Evolutionary conservation across 2,113 vertebrate species (phyloP).

Genomic region (Ptilonorhynchus violaceus): DNA sequence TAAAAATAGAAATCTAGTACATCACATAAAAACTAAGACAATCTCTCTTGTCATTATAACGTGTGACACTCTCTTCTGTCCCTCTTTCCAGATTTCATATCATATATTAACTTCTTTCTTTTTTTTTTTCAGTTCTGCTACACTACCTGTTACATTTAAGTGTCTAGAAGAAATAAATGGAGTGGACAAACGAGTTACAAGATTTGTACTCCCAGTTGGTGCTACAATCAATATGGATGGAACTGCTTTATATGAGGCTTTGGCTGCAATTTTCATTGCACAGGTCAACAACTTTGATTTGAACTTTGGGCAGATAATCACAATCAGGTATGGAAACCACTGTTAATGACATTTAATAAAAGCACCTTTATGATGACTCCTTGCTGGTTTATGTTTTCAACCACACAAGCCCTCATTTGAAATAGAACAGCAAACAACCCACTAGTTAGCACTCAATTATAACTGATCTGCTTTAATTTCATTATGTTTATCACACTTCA

Average conservation of each 20-base stretch:
- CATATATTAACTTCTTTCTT: not conserved
- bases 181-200: slow-evolving; percentile 91
- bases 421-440: not conserved
- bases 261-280: slow-evolving; percentile 97
- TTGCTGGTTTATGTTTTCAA: not conserved
- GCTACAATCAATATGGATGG: slow-evolving; percentile 98
- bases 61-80: fast-evolving
- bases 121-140: slow-evolving; percentile 82
- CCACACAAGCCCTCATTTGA: not conserved
- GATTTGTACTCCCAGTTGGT: slow-evolving; percentile 92
- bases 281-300: slow-evolving; percentile 93
- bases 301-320: slow-evolving; percentile 95
- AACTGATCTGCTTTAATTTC: not conserved
- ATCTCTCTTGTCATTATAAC: not conserved
- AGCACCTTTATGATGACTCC: not conserved
- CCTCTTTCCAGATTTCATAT: not conserved
- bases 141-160: slow-evolving; percentile 93
- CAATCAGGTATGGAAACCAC: slow-evolving; percentile 84
- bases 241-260: slow-evolving; percentile 91
- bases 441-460: not conserved
- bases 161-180: slow-evolving; percentile 94
- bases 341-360: not conserved
- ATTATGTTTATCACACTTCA: not conserved
- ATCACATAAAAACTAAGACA: not conserved
- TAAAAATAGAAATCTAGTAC: not conserved